These are phyloP conservation scores for Columba livia DNA, from an alignment of 2,113 vertebrate genomes.

Conservation along the genomic window DNA sequence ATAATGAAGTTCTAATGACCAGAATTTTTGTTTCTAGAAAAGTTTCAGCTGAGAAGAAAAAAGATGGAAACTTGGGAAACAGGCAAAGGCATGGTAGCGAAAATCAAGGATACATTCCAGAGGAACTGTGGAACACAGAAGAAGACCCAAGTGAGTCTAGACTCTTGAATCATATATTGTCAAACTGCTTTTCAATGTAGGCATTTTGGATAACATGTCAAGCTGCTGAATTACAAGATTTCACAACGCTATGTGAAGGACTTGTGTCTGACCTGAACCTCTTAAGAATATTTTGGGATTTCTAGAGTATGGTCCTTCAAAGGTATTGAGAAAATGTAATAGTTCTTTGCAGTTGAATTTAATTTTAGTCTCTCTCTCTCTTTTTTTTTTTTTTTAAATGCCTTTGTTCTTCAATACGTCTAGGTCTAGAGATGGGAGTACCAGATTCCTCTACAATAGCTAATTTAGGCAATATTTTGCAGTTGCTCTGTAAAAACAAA, in stretches of 20 bases:
- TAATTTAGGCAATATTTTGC: not conserved
- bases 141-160: conserved; percentile 42
- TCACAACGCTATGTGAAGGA: not conserved
- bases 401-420: not conserved
- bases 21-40: conserved; percentile 61
- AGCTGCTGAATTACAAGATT: not conserved
- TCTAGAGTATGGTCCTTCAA: not conserved
- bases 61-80: not conserved
- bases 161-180: not conserved
- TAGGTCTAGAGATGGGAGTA: not conserved
- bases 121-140: conserved; percentile 7
- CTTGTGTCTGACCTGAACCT: not conserved
- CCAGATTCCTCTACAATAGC: not conserved
- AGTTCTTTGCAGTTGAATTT: not conserved
- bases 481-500: not conserved
- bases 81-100: conserved; percentile 32
- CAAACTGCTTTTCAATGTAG: not conserved
- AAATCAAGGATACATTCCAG: conserved; percentile 67
- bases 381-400: not conserved
- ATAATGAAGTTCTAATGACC: not conserved
- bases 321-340: not conserved
- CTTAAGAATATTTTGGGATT: not conserved
- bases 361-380: not conserved
- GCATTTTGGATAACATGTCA: not conserved
- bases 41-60: conserved; percentile 29